Evolutionary conservation across 2,888 invertebrate genomes (phyloP), one percentile per base, ranked within the genome.

Genomic region (Atethmia centrago): DNA sequence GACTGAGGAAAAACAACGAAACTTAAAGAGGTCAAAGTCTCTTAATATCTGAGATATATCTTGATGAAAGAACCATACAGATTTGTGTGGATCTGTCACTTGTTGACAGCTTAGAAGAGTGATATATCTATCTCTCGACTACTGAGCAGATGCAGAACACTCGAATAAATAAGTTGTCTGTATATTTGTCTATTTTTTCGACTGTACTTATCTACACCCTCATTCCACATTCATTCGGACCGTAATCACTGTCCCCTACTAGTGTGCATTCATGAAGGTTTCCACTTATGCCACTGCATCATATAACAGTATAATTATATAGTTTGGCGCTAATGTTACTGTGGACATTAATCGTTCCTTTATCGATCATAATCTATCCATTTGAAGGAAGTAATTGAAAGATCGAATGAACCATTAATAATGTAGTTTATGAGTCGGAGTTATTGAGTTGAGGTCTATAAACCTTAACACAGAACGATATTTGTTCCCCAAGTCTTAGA

Each of bases 201-300:
- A n/a, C 47, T 25, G 61, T 76, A 73, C 79, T 36, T 65, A 51
- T 53, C 77, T 66, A 69, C 77, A 82, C 69, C 82, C 82, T 88
- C 86, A 88, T 89, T 87, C 86, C 88, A 89, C 88, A 92, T 92
- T 91, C 84, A 92, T 77, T 82, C 59, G 63, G 61, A 53, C 74
- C 76, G 83, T 88, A 89, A 92, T 92, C 88, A 88, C 84, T 83
- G 86, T 81, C 83, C 79, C 77, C 64, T 70, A 71, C 79, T 86
- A 88, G 89, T 87, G 79, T 82, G 58, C 75, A 80, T 83, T 77
- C 86, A 88, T 86, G 80, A 85, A 87, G 74, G 77, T 58, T 77
- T 71, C 74, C 83, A 84, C 80, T 86, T 70, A 66, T 62, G n/a
- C 59, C 45, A 80, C 79, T 77, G 81, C 74, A 77, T 84, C 74